A percentile compares a stretch with the other conserved stretches of the same genome.
These are phyloP conservation scores for Aphelinus certus DNA, from an alignment of 1,140 invertebrate genomes.

Conservation along the genomic window DNA sequence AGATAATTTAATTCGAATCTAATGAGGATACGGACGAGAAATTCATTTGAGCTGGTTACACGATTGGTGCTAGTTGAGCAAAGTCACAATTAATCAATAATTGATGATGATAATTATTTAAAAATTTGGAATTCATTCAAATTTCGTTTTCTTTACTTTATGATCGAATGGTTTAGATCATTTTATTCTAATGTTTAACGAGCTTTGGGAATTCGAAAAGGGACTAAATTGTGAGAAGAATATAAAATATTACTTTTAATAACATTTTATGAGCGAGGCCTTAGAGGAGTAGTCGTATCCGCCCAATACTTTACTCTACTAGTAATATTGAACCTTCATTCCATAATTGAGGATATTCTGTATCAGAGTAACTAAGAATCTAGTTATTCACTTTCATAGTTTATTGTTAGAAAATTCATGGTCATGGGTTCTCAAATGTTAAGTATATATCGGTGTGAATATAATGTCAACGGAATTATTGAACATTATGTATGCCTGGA, in stretches of 20 bases:
- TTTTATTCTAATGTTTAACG: neutral
- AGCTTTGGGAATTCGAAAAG: constrained; percentile 41
- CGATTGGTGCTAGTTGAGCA: neutral
- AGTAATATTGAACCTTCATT: constrained; percentile 49
- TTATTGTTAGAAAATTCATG: constrained; percentile 44
- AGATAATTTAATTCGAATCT: neutral
- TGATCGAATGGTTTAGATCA: too few relatives aligned
- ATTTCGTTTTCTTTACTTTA: too few relatives aligned
- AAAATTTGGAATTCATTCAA: too few relatives aligned
- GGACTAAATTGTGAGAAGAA: constrained; percentile 52
- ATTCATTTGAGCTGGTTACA: neutral
- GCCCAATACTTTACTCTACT: constrained; percentile 59
- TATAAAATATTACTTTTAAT: constrained; percentile 50
- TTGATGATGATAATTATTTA: neutral
- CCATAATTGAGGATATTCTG: constrained; percentile 49
- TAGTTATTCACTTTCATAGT: constrained; percentile 60
- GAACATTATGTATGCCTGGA: neutral
- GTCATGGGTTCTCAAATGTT: constrained; percentile 38
- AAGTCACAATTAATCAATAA: neutral
- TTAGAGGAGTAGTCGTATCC: constrained; percentile 65
- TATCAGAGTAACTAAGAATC: constrained; percentile 41
- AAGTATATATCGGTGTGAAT: constrained; percentile 38
- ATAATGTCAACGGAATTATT: constrained; percentile 12
- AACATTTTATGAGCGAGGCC: constrained; percentile 64
- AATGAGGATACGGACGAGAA: too few relatives aligned